A percentile compares a stretch with the other conserved stretches of the same genome.
Conservation (phyloP, 64 coral and sea anemone species). For the Pocillopora verrucosa region DNA sequence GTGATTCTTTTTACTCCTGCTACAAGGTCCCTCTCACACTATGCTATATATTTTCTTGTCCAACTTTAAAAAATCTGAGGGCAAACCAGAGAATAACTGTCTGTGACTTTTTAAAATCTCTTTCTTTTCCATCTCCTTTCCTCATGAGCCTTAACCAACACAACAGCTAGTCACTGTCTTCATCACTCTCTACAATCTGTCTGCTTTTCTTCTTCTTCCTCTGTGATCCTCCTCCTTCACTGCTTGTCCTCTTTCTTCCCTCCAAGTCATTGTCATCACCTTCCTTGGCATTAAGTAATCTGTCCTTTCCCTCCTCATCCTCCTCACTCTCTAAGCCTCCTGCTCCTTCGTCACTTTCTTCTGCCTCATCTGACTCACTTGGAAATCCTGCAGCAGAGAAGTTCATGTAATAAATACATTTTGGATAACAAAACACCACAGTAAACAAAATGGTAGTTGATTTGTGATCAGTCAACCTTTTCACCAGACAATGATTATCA, state of each 20-base stretch:
- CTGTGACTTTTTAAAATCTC: too few species aligned
- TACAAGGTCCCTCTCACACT: too few species aligned
- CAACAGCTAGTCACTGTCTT: constrained; percentile 73
- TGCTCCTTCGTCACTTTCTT: constrained; percentile 46
- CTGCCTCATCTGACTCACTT: constrained; percentile 59
- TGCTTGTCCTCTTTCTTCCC: constrained; percentile 68
- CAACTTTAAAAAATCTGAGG: too few species aligned
- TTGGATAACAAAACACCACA: too few species aligned
- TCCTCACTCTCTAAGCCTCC: constrained; percentile 85
- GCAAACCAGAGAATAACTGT: too few species aligned
- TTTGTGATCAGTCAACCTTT: too few species aligned
- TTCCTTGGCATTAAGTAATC: constrained; percentile 85
- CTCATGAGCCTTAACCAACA: too few species aligned
- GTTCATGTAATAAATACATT: neutral
- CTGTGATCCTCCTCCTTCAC: constrained; percentile 60
- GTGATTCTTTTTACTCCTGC: too few species aligned
- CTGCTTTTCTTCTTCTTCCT: constrained; percentile 90
- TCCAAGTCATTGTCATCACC: constrained; percentile 46
- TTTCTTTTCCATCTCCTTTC: too few species aligned
- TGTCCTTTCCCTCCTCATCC: constrained; percentile 70
- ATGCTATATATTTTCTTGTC: too few species aligned
- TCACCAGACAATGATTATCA: too few species aligned
- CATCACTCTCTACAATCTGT: constrained; percentile 91
- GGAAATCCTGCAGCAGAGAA: constrained; percentile 31
- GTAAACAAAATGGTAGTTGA: too few species aligned